These are phyloP conservation scores for Andrena bucephala DNA, from an alignment of 2,888 invertebrate species.

Conservation along the genomic window DNA sequence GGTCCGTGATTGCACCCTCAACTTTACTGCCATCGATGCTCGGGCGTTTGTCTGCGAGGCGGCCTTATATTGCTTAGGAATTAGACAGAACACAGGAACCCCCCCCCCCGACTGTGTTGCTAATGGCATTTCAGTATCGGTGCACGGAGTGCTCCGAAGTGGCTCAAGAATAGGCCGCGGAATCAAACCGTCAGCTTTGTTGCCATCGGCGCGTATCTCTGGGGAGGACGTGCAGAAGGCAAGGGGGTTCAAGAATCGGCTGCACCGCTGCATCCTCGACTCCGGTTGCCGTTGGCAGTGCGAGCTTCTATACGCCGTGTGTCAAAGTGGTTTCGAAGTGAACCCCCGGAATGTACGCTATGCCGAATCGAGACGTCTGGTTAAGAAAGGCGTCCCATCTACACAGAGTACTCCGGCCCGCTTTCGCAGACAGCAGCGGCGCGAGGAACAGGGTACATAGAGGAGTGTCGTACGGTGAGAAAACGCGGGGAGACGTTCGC, in stretches of 20 bases:
- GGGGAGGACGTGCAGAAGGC: background rate
- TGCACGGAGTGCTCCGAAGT: background rate
- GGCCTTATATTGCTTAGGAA: background rate
- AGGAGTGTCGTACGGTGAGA: slow-evolving; percentile 63
- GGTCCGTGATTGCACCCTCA: slow-evolving; percentile 9
- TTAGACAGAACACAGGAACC: too few relatives aligned
- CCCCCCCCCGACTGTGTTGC: background rate
- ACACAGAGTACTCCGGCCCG: background rate
- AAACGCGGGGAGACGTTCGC: slow-evolving; percentile 68
- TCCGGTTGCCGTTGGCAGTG: background rate
- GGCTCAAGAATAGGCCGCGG: background rate
- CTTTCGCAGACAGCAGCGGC: background rate
- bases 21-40: slow-evolving; percentile 7
- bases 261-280: background rate
- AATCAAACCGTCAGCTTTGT: background rate
- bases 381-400: background rate
- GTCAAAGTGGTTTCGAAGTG: background rate
- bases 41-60: background rate
- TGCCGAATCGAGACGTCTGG: background rate
- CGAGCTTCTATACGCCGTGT: background rate
- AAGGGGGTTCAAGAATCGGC: background rate
- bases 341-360: background rate
- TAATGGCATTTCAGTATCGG: background rate
- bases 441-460: slow-evolving; percentile 15
- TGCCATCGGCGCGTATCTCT: background rate